Evolutionary conservation across 2,888 invertebrate genomes (phyloP).

Genomic region (Hecatera dysodea): DNA sequence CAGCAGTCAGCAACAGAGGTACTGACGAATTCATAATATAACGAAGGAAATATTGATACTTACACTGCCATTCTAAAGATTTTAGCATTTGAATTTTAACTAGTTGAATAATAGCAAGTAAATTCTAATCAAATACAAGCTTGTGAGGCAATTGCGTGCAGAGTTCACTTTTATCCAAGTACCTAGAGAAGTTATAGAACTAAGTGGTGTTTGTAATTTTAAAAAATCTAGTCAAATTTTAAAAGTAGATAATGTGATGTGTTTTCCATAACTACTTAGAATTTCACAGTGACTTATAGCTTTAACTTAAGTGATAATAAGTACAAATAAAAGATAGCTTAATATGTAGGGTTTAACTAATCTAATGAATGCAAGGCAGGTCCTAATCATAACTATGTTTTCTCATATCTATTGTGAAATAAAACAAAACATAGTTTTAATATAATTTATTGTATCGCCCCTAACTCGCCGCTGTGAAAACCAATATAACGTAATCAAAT

Average conservation of each 20-base stretch:
- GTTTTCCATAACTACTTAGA: slow-evolving; percentile 10
- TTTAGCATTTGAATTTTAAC: slow-evolving; percentile 12
- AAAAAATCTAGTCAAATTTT: slow-evolving; percentile 16
- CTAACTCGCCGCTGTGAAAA: slow-evolving; percentile 61
- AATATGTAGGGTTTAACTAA: slow-evolving; percentile 15
- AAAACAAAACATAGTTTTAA: slow-evolving; percentile 68
- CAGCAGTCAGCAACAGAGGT: slow-evolving; percentile 66
- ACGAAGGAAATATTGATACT: slow-evolving; percentile 2
- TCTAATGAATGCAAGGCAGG: slow-evolving; percentile 27
- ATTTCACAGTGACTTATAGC: slow-evolving; percentile 16
- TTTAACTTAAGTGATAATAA: slow-evolving; percentile 50
- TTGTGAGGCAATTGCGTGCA: slow-evolving; percentile 2
- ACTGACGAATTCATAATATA: slow-evolving; percentile 59
- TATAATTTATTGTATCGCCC: slow-evolving; percentile 65
- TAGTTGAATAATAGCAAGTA: not conserved
- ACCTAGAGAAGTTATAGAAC: not conserved
- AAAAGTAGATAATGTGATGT: not conserved
- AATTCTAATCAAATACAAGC: not conserved
- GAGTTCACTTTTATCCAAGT: not conserved
- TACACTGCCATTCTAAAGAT: slow-evolving; percentile 50
- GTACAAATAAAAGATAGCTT: slow-evolving; percentile 34
- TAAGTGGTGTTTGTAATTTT: slow-evolving; percentile 23
- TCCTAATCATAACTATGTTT: slow-evolving; percentile 36
- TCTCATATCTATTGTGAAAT: slow-evolving; percentile 61
- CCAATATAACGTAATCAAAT: slow-evolving; percentile 54